Evolutionary conservation across 2,113 vertebrate species (phyloP).

Genomic region (Natator depressus): DNA sequence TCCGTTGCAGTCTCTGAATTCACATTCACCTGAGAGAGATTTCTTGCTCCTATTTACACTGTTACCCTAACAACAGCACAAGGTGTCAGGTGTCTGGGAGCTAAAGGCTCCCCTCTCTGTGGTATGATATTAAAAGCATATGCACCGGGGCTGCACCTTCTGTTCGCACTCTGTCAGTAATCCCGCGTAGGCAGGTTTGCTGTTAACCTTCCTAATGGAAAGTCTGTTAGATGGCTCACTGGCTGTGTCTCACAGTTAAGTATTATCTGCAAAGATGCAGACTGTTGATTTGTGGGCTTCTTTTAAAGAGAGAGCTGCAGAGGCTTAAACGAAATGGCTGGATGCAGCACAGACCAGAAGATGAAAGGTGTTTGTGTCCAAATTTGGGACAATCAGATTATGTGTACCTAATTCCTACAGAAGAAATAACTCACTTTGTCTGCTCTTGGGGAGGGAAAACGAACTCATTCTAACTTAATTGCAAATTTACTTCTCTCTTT

Average conservation of each 20-base stretch:
- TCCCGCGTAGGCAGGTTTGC: constrained; percentile 52
- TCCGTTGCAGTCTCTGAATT: not conserved
- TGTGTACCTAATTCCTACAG: not conserved
- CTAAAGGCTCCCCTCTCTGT: constrained; percentile 26
- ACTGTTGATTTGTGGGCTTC: constrained; percentile 60
- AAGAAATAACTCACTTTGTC: not conserved
- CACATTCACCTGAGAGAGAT: not conserved
- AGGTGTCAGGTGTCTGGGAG: constrained; percentile 47
- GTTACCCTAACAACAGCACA: not conserved
- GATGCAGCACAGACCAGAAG: not conserved
- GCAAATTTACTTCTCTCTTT: constrained; percentile 44
- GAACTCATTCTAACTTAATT: constrained; percentile 52
- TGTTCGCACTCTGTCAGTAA: constrained; percentile 50
- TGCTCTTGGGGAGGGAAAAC: constrained; percentile 9
- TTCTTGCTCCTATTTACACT: not conserved
- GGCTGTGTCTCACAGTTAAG: constrained; percentile 14
- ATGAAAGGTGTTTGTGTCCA: not conserved
- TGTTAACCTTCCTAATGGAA: constrained; percentile 53
- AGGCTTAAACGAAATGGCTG: constrained; percentile 31
- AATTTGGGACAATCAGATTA: not conserved
- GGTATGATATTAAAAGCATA: constrained; percentile 60
- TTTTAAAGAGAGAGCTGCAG: constrained; percentile 53
- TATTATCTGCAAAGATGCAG: constrained; percentile 68
- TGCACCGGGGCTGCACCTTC: constrained; percentile 58
- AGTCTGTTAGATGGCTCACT: constrained; percentile 11